Percentiles rank a stretch among this genome's conserved stretches.
Conservation (phyloP, 2,888 invertebrate species). For the Rhodophaea formosa region DNA sequence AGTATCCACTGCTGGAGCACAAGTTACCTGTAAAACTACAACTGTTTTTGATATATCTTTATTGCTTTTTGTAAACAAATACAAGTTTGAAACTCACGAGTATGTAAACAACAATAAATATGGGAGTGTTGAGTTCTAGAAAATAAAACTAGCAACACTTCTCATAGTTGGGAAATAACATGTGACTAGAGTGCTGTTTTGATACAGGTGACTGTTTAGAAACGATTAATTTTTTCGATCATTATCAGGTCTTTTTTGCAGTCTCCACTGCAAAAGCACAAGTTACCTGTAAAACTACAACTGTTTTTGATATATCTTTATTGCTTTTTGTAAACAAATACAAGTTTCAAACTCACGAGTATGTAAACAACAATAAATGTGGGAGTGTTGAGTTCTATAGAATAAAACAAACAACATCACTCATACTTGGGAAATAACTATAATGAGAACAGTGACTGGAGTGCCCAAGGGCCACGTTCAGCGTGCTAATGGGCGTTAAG, state of each 20-base stretch:
- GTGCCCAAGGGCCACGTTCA: too few relatives aligned
- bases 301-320: slow-evolving; percentile 12
- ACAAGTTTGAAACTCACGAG: neutral
- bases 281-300: neutral
- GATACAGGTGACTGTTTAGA: too few relatives aligned
- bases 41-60: slow-evolving; percentile 10
- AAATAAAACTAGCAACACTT: neutral
- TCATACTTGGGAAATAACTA: too few relatives aligned
- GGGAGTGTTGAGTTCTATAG: neutral
- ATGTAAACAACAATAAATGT: neutral
- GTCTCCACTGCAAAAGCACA: too few relatives aligned
- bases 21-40: neutral
- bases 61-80: slow-evolving; percentile 9
- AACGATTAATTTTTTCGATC: too few relatives aligned
- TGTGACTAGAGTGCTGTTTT: too few relatives aligned
- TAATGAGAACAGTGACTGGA: too few relatives aligned
- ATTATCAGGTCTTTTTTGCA: too few relatives aligned
- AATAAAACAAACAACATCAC: neutral
- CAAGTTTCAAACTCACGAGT: neutral
- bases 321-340: slow-evolving; percentile 8
- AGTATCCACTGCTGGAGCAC: too few relatives aligned
- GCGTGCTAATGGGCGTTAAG: too few relatives aligned
- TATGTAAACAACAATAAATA: neutral
- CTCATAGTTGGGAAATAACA: too few relatives aligned
- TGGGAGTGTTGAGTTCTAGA: neutral